Conservation (phyloP, 1,140 invertebrate genomes). For the Steinernema khuongi region DNA sequence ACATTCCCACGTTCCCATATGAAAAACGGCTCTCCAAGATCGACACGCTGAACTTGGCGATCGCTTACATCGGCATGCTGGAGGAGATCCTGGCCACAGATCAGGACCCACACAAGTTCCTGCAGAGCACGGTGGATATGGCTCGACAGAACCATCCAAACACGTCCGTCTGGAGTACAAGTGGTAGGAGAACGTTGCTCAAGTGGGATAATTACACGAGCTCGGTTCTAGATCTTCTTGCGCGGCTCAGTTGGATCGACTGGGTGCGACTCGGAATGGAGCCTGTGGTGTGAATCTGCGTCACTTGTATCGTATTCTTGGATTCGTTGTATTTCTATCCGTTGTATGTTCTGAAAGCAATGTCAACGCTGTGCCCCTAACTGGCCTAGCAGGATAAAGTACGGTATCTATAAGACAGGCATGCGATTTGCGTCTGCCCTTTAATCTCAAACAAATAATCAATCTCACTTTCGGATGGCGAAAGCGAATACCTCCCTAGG, state of each 20-base stretch:
- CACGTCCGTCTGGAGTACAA: constrained; percentile 53
- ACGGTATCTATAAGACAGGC: too few species aligned
- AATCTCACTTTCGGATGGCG: too few species aligned
- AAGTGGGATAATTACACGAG: background rate
- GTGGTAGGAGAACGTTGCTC: constrained; percentile 37
- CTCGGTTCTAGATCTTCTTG: constrained; percentile 78
- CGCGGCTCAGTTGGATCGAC: constrained; percentile 93
- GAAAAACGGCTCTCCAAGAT: constrained; percentile 95
- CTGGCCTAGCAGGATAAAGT: too few species aligned
- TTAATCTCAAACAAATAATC: too few species aligned
- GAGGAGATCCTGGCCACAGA: constrained; percentile 70
- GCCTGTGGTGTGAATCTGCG: background rate
- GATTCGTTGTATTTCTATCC: too few species aligned
- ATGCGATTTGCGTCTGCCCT: too few species aligned
- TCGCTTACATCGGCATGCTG: constrained; percentile 97
- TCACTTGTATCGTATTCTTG: too few species aligned
- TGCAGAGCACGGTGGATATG: constrained; percentile 41
- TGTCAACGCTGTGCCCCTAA: too few species aligned
- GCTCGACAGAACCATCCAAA: constrained; percentile 35
- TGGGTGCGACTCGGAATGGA: constrained; percentile 90
- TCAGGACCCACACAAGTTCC: constrained; percentile 38
- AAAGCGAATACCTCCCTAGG: too few species aligned
- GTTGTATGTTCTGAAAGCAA: too few species aligned
- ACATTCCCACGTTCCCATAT: constrained; percentile 97
- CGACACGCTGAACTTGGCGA: constrained; percentile 89